Conservation (phyloP, 2,888 invertebrate species). For the Neoitamus cyanurus region DNA sequence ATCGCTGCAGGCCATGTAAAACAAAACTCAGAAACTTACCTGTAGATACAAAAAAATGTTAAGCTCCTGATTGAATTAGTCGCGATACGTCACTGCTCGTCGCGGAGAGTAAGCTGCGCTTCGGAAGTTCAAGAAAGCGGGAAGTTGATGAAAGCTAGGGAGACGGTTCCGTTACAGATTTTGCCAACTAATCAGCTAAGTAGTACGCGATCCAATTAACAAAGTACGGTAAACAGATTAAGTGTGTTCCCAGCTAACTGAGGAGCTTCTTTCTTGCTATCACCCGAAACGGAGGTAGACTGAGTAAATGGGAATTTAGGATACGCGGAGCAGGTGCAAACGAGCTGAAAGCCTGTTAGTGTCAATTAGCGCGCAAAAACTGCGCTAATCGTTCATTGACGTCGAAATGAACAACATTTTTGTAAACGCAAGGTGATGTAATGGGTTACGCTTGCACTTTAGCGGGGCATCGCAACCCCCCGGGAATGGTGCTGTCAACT, state of each 20-base stretch:
- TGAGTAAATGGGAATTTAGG: neutral
- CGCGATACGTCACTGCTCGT: neutral
- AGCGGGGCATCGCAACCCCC: neutral
- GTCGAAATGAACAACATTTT: slow-evolving; percentile 34
- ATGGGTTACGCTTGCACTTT: neutral
- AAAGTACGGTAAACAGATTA: slow-evolving; percentile 42
- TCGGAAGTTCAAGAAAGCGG: neutral
- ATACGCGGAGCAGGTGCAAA: slow-evolving; percentile 26
- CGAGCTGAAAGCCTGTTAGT: slow-evolving; percentile 27
- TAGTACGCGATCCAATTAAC: slow-evolving; percentile 43
- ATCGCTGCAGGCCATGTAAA: neutral
- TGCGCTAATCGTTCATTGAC: slow-evolving; percentile 37
- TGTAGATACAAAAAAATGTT: slow-evolving; percentile 9
- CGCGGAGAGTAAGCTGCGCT: neutral
- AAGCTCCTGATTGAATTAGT: slow-evolving; percentile 31
- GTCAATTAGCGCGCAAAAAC: slow-evolving; percentile 27
- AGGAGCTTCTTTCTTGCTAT: neutral
- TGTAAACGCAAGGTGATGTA: neutral
- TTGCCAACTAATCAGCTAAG: slow-evolving; percentile 45
- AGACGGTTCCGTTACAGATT: slow-evolving; percentile 30
- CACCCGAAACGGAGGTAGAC: neutral
- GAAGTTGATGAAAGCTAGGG: neutral
- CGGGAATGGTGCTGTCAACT: neutral
- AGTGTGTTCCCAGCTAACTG: slow-evolving; percentile 30
- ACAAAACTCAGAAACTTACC: neutral